Percentiles rank a stretch among this genome's conserved stretches.
Evolutionary conservation across 1,140 invertebrate genomes (phyloP).

Genomic region (Mesaphorura yosii): DNA sequence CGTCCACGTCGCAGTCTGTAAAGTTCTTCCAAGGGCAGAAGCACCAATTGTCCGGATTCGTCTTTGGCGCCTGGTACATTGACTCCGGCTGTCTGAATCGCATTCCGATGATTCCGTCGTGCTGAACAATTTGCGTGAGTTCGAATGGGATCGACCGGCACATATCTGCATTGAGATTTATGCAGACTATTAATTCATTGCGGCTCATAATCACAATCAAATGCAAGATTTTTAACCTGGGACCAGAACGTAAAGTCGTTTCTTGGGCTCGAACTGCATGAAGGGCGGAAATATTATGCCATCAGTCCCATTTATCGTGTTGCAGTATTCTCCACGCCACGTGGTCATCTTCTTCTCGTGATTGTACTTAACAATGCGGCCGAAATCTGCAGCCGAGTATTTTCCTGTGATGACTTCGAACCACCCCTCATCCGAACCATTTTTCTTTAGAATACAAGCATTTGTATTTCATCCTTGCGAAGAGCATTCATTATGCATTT

Average conservation of each 20-base stretch:
- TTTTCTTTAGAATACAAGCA: conserved; percentile 4
- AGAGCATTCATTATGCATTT: neutral
- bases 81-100: neutral
- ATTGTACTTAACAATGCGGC: conserved; percentile 49
- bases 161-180: conserved; percentile 2
- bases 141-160: conserved; percentile 1
- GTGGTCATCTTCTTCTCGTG: conserved; percentile 42
- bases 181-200: conserved; percentile 33
- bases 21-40: conserved; percentile 1
- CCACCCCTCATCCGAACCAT: conserved; percentile 34
- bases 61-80: neutral
- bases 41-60: conserved; percentile 7
- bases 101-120: neutral
- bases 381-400: conserved; percentile 52
- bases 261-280: neutral
- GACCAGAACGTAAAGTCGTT: neutral
- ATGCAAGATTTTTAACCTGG: too few species aligned
- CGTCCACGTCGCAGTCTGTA: neutral
- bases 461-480: neutral
- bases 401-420: conserved; percentile 55
- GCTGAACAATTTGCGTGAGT: neutral
- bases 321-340: conserved; percentile 51
- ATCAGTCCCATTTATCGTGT: conserved; percentile 59
- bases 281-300: conserved; percentile 50
- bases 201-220: neutral